A percentile compares a stretch with the other conserved stretches of the same genome.
phyloP scores from a whole-genome alignment of 1,140 invertebrate genomes.

The Metaphire vulgaris region DNA sequence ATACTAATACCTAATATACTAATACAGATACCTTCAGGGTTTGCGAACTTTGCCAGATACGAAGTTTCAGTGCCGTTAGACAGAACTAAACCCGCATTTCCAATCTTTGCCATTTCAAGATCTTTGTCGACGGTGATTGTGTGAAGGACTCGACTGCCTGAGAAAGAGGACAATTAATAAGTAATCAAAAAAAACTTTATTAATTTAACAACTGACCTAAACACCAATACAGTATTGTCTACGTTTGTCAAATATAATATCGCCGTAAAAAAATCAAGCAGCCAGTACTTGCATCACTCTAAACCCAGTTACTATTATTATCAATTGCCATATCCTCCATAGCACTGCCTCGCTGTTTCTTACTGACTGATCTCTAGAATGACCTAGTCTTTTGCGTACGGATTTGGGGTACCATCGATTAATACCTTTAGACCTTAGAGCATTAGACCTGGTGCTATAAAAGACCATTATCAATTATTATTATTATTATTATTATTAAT shows the following conservation, averaged over 20 bases:
- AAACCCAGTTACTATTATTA: not conserved
- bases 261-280: not conserved
- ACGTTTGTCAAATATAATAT: not conserved
- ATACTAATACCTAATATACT: not conserved
- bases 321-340: not conserved
- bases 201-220: not conserved
- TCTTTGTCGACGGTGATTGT: not conserved
- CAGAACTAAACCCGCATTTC: conserved; percentile 11
- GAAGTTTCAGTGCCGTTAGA: not conserved
- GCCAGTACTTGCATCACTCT: not conserved
- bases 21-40: not conserved
- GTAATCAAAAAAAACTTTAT: not conserved
- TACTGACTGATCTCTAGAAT: no score
- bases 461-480: no score
- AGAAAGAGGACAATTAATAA: not conserved
- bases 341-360: no score
- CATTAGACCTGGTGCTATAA: no score
- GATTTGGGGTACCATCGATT: no score
- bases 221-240: not conserved
- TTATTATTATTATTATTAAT: no score
- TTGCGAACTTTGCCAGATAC: conserved; percentile 8
- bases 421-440: no score
- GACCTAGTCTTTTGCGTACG: no score
- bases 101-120: not conserved
- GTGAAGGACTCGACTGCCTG: not conserved